Base-by-base conservation (phyloP, 2,888 invertebrate species). In the Drosophila macrospina region DNA sequence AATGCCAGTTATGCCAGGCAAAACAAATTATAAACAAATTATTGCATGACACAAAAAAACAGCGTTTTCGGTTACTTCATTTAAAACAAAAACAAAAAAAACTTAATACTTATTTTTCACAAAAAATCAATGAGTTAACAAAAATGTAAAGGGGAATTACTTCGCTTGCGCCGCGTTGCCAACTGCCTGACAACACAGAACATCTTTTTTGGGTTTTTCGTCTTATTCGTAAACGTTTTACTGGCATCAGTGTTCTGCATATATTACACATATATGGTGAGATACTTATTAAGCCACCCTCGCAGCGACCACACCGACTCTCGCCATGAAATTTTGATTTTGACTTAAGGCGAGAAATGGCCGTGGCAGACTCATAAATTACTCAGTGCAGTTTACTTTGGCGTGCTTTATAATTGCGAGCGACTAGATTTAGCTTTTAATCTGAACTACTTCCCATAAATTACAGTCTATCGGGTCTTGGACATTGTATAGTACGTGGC, bases 391-490 rank as follows among this genome's bases (percentile, higher is more conserved):
- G 41, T 39, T 37, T 7, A 52, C 44, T 61, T 16, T 41, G 42
- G 37, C 47, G 15, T 32, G 56, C 54, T 15, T 39, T 42, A 63
- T 36, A 55, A 69, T 55, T 73, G 52, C 51, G 50, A 20, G 20
- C 45, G 51, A 52, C 78, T 61, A 51, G 79, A 62, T 60, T 78
- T 75, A 57, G 56, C 34, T 54, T 54, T 47, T 67, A 74, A 71
- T 80, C 67, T 67, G 44, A 67, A 62, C 60, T 41, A 47, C 62
- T 57, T 42, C 16, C 62, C 69, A 63, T 66, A 79, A 79, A 78
- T 79, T 44, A 54, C 26, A 24, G 59, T 50, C 64, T 59, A 59
- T 61, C 64, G 39, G 42, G 5, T 44, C 6, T 55, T 44, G 34
- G 11, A 34, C 54, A 55, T 26, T 24, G 24, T 32, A 20, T 13